Conservation (phyloP, 2,888 invertebrate genomes). For the Hemithea aestivaria region DNA sequence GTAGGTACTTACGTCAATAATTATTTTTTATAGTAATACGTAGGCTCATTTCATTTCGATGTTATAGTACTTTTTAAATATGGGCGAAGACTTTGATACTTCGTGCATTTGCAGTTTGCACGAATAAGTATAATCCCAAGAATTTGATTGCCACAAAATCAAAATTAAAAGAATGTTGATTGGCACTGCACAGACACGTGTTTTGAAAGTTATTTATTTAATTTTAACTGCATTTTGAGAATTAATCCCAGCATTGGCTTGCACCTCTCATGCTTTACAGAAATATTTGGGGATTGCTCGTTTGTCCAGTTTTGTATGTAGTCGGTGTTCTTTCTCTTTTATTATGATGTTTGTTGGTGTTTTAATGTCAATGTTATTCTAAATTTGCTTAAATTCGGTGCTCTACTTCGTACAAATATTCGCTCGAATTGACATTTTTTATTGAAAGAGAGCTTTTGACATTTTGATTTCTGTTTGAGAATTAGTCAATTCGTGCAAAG, state of each 20-base stretch:
- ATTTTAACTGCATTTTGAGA: constrained; percentile 45
- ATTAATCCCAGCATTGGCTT: constrained; percentile 65
- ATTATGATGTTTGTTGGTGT: constrained; percentile 46
- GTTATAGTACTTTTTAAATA: no score
- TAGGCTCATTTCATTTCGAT: no score
- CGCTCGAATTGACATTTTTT: no score
- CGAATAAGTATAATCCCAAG: neutral
- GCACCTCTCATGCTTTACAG: constrained; percentile 66
- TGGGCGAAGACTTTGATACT: no score
- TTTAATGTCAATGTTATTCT: constrained; percentile 45
- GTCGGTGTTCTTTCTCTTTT: constrained; percentile 79
- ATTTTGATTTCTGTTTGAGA: no score
- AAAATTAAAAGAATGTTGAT: constrained; percentile 45
- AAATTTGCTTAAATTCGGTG: constrained; percentile 4
- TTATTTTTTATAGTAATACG: no score
- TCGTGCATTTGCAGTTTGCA: no score
- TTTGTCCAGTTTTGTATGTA: constrained; percentile 63
- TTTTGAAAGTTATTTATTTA: constrained; percentile 29
- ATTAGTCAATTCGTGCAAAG: no score
- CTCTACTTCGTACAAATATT: no score
- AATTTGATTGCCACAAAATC: constrained; percentile 32
- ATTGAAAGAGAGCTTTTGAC: no score
- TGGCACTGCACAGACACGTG: constrained; percentile 62
- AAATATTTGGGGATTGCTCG: constrained; percentile 38
- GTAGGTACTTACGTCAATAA: no score